These are phyloP conservation scores for Achroia grisella DNA, from an alignment of 1,140 invertebrate species.

Conservation along the genomic window DNA sequence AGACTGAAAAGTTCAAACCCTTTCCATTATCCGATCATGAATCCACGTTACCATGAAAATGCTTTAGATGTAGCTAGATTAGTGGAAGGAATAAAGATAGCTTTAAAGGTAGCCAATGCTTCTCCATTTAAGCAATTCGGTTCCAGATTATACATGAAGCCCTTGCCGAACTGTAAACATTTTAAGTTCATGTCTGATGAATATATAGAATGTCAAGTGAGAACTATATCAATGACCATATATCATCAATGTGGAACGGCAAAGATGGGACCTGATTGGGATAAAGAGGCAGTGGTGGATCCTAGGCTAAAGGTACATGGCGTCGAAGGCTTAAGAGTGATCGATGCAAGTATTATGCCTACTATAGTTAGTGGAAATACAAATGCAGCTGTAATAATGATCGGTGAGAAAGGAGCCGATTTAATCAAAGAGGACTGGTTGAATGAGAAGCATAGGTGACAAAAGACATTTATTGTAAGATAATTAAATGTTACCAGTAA, in stretches of 20 bases:
- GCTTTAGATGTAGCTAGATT: constrained; percentile 83
- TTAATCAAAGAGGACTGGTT: constrained; percentile 86
- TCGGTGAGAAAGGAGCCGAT: constrained; percentile 89
- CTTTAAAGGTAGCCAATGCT: constrained; percentile 80
- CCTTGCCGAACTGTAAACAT: constrained; percentile 86
- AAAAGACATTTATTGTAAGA: not conserved
- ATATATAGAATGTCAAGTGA: constrained; percentile 90
- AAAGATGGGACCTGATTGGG: constrained; percentile 87
- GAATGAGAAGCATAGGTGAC: constrained; percentile 25
- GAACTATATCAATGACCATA: constrained; percentile 90
- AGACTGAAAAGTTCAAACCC: constrained; percentile 85
- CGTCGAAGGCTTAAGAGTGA: constrained; percentile 83
- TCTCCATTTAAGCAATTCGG: constrained; percentile 87
- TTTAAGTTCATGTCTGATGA: constrained; percentile 82
- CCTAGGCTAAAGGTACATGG: constrained; percentile 85
- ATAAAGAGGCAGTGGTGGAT: constrained; percentile 87
- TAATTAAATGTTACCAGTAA: not conserved
- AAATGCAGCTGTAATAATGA: constrained; percentile 90
- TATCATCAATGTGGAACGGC: constrained; percentile 88
- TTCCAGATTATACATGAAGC: constrained; percentile 81
- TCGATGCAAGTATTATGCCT: constrained; percentile 93
- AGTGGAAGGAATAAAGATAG: constrained; percentile 88
- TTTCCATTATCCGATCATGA: constrained; percentile 87
- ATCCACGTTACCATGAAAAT: constrained; percentile 92
- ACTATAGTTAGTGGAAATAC: constrained; percentile 88